These are phyloP conservation scores for Chaetura pelagica DNA, from an alignment of 2,113 vertebrate species.

Conservation along the genomic window DNA sequence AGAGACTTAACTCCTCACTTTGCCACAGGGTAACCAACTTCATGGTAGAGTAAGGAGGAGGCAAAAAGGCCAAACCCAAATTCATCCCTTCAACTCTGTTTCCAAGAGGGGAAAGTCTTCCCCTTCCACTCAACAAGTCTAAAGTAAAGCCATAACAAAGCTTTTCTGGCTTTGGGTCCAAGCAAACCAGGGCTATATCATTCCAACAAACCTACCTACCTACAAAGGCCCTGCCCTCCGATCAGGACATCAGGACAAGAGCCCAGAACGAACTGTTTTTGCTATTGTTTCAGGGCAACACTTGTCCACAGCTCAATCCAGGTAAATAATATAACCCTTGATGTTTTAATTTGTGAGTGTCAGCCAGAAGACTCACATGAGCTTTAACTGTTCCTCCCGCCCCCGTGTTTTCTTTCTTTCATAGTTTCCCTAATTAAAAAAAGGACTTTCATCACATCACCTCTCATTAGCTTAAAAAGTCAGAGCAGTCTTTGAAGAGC, in stretches of 20 bases:
- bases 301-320: not conserved
- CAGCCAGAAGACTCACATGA: not conserved
- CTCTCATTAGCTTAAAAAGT: not conserved
- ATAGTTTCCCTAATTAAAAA: not conserved
- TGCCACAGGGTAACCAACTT: not conserved
- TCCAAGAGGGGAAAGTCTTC: not conserved
- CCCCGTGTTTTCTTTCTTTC: not conserved
- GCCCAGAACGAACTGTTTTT: not conserved
- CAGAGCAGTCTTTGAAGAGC: not conserved
- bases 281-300: not conserved
- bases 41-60: not conserved
- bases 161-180: not conserved
- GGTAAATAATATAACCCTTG: not conserved
- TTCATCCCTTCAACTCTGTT: not conserved
- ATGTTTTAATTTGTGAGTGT: not conserved
- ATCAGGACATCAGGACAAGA: not conserved
- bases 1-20: not conserved
- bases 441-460: not conserved
- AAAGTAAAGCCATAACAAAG: not conserved
- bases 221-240: not conserved
- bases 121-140: not conserved
- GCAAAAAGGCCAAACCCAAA: not conserved
- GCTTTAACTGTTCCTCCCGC: fast-evolving
- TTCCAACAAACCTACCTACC: not conserved
- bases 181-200: not conserved